Evolutionary conservation across 2,113 vertebrate species (phyloP), one percentile per base, ranked within the genome.

Genomic region (Todiramphus saurophagus): DNA sequence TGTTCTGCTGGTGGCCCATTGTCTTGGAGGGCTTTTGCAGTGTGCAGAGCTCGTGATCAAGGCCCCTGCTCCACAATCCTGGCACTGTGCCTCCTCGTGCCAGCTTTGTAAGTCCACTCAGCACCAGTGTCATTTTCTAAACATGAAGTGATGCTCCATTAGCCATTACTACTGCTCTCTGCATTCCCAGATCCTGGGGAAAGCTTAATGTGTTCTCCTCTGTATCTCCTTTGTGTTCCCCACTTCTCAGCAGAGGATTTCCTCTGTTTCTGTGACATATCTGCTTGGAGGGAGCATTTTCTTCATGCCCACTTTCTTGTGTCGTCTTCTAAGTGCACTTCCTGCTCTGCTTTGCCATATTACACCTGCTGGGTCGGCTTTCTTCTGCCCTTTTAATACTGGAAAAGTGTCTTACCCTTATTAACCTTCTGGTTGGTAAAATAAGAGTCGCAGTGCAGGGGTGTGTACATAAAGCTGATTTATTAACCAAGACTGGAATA

Each of bases 81-180:
- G 56, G 27, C 30, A 8, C 16, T 85, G 27, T 56, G 14, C 21
- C 56, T 60, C 43, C 69, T 30, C 1, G 0, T 46, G 48, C 20
- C 0, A 0, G 37, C 30, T 7, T 11, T 51, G 4, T 8, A 56
- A 33, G 31, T 31, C 39, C 43, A 25, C 63, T 77, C 55, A 63
- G 35, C 83, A 70, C 41, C 72, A 7, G 31, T 17, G 59, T 7
- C 6, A 21, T 24, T 51, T 67, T 23, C 60, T 31, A 21, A 51
- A 33, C 2, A 43, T 0, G 3, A 64, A 56, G 33, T 8, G 50
- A 15, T 1, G 9, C 25, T 37, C 44, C 37, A 1, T 41, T 17
- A 39, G 30, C 62, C 43, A 16, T 43, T 63, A 6, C 43, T 69
- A 12, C 48, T 79, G 33, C 66, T 76, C 41, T 33, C 18, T 50